Percentiles rank a stretch among this genome's conserved stretches.
Evolutionary conservation across 2,797 vertebrate genomes (phyloP).

Genomic region (Sebastes minor): DNA sequence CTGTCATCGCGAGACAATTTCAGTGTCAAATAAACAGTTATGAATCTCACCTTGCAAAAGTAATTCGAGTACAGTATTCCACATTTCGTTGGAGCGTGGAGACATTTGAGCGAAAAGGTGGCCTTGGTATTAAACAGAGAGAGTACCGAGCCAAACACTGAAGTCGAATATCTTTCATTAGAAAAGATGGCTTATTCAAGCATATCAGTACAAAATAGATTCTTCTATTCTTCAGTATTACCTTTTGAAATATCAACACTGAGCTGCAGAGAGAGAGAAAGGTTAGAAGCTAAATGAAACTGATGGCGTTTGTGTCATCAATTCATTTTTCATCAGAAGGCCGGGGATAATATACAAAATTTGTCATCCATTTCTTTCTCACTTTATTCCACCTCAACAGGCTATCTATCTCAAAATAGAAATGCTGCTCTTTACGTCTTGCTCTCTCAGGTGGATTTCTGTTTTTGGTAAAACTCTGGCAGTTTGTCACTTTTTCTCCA

Average conservation of each 20-base stretch:
- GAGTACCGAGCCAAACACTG: neutral
- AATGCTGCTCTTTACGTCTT: neutral
- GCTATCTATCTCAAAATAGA: neutral
- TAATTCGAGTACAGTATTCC: slow-evolving; percentile 6
- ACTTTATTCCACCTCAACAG: neutral
- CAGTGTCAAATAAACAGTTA: slow-evolving; percentile 32
- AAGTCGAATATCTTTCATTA: slow-evolving; percentile 6
- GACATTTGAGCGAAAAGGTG: neutral
- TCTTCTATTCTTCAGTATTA: neutral
- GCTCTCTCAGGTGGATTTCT: neutral
- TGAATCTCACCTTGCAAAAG: slow-evolving; percentile 21
- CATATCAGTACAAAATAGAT: neutral
- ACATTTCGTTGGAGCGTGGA: neutral
- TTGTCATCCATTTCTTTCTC: neutral
- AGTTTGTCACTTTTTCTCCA: neutral
- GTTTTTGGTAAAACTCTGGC: neutral
- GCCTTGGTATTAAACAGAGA: slow-evolving; percentile 6
- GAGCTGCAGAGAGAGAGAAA: neutral
- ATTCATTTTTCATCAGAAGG: neutral
- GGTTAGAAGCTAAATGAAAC: neutral
- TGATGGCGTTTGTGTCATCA: neutral
- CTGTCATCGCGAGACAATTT: slow-evolving; percentile 35
- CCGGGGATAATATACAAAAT: neutral
- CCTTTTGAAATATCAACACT: neutral
- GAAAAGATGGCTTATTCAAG: neutral